A percentile compares a stretch with the other conserved stretches of the same genome.
Conservation (phyloP, 2,797 vertebrate species). For the Schizopygopsis malacanthus region DNA sequence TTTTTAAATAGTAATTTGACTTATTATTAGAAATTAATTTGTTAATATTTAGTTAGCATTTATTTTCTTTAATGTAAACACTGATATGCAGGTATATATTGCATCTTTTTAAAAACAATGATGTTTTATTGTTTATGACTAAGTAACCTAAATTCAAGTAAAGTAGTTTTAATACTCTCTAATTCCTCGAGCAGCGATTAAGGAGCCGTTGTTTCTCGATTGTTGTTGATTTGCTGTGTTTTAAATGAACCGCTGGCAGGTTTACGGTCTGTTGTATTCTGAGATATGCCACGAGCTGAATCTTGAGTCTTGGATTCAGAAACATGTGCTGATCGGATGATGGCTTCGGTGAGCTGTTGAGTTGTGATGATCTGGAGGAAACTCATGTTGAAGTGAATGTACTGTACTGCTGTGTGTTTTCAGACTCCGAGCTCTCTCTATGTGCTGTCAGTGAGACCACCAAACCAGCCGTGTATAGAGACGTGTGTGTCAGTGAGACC, state of each 20-base stretch:
- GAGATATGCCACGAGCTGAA: neutral
- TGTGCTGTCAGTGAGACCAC: neutral
- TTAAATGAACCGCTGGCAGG: neutral
- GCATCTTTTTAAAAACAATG: neutral
- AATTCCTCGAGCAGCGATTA: neutral
- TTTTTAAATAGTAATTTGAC: neutral
- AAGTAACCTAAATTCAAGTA: neutral
- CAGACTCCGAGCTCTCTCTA: neutral
- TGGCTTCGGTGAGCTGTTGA: neutral
- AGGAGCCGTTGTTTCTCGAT: neutral
- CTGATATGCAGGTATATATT: neutral
- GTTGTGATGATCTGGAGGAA: neutral
- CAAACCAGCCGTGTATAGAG: neutral
- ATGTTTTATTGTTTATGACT: neutral
- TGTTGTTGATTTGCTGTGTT: neutral
- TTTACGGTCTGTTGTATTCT: neutral
- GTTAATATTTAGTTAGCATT: neutral
- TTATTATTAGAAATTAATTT: neutral
- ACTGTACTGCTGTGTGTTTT: neutral
- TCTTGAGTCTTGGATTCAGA: neutral
- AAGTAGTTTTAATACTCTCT: neutral
- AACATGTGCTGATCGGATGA: neutral
- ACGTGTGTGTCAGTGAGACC: neutral
- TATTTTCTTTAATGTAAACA: neutral
- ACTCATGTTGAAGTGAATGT: neutral